A percentile compares a stretch with the other conserved stretches of the same genome.
These are phyloP conservation scores for Rhinoraja longicauda DNA, from an alignment of 2,797 vertebrate genomes.

Conservation along the genomic window DNA sequence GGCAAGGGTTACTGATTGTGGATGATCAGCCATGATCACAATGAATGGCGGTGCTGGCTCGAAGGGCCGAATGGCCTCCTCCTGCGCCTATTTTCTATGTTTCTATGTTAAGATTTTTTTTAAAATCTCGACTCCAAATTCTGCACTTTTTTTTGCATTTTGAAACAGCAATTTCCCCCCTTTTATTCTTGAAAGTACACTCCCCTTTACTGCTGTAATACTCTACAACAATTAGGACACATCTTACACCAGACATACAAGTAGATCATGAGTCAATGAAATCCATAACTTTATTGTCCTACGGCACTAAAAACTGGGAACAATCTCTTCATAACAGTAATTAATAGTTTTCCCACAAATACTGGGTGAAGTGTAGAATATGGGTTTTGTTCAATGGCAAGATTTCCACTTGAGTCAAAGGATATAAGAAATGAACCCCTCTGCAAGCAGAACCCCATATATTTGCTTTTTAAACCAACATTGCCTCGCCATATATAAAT, in stretches of 20 bases:
- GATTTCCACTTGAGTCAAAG: not conserved
- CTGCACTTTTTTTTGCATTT: not conserved
- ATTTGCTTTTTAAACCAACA: not conserved
- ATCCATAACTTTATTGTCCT: not conserved
- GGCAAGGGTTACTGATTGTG: no score
- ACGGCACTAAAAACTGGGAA: no score
- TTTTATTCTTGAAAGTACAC: not conserved
- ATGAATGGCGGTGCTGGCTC: no score
- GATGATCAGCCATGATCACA: no score
- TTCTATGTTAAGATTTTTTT: no score
- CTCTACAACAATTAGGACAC: not conserved
- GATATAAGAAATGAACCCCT: not conserved
- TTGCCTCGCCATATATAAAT: not conserved
- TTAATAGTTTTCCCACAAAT: no score
- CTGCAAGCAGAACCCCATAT: not conserved
- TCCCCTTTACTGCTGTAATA: not conserved
- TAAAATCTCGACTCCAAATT: not conserved
- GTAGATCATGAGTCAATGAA: not conserved
- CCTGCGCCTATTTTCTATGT: no score
- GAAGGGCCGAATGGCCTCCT: no score
- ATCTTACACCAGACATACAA: not conserved
- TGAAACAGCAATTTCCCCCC: not conserved
- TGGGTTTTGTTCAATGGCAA: not conserved
- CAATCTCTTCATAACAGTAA: no score
- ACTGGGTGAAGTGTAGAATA: not conserved